Evolutionary conservation across 2,797 vertebrate genomes (phyloP).

Genomic region (Australoheros facetus): DNA sequence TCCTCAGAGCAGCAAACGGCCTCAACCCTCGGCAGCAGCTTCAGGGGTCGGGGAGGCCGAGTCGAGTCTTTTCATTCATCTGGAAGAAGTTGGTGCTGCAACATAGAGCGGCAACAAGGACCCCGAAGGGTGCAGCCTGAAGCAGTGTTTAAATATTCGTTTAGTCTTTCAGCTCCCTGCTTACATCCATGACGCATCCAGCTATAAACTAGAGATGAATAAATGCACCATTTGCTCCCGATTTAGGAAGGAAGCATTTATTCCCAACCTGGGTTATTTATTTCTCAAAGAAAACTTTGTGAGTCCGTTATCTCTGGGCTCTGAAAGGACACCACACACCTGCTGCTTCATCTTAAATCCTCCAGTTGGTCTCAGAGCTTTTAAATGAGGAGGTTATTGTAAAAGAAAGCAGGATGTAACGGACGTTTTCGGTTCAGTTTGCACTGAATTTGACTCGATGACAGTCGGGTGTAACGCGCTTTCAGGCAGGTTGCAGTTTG

Average conservation of each 20-base stretch:
- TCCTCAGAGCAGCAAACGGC: slow-evolving; percentile 17
- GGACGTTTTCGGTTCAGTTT: not conserved
- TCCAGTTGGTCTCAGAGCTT: no score
- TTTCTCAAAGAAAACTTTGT: not conserved
- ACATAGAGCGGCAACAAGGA: not conserved
- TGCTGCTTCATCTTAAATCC: not conserved
- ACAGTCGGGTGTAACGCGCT: not conserved
- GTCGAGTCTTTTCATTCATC: slow-evolving; percentile 17
- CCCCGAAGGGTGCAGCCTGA: not conserved
- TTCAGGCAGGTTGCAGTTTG: not conserved
- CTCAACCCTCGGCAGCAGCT: slow-evolving; percentile 37
- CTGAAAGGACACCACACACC: no score
- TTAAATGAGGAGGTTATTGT: no score
- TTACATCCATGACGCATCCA: not conserved
- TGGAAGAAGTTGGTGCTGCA: slow-evolving; percentile 22
- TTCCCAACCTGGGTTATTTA: not conserved
- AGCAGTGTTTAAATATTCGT: not conserved
- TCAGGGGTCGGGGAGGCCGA: not conserved
- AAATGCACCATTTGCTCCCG: not conserved
- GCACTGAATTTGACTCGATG: no score
- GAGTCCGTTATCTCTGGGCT: not conserved
- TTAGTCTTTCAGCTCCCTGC: not conserved
- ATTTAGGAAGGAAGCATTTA: not conserved
- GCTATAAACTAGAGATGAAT: not conserved
- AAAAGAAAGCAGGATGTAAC: no score